A percentile compares a stretch with the other conserved stretches of the same genome.
phyloP scores from a whole-genome alignment of 2,113 vertebrate genomes.

The Carassius carassius region DNA sequence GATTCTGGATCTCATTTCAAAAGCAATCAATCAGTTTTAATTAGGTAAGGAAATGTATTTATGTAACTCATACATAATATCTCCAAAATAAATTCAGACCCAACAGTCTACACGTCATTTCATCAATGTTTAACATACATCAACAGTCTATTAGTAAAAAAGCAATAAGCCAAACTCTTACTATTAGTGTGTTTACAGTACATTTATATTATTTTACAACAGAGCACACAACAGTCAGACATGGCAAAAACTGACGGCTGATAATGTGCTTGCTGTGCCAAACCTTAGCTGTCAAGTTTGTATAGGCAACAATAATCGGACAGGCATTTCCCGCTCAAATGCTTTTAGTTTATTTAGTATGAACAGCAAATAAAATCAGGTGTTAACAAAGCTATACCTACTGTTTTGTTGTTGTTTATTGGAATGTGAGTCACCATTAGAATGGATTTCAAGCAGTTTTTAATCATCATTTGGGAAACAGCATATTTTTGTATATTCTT shows the following conservation, averaged over 20 bases:
- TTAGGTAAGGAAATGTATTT: neutral
- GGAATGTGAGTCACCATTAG: neutral
- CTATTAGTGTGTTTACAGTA: neutral
- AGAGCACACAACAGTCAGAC: neutral
- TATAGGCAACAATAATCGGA: neutral
- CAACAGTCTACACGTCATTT: neutral
- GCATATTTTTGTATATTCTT: neutral
- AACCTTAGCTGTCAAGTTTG: neutral
- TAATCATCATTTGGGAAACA: neutral
- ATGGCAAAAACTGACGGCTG: neutral
- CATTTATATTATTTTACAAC: slow-evolving; percentile 4
- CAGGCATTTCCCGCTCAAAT: neutral
- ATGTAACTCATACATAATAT: neutral
- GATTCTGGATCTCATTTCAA: neutral
- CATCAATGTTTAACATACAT: neutral
- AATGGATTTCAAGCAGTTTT: neutral
- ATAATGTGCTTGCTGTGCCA: neutral
- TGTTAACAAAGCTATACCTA: neutral
- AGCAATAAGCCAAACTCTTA: neutral
- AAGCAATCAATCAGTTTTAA: neutral
- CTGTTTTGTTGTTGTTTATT: neutral
- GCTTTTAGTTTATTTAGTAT: neutral
- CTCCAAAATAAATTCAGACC: neutral
- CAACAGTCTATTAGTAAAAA: neutral
- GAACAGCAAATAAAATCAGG: neutral